Percentiles rank a stretch among this genome's conserved stretches.
These are phyloP conservation scores for Ophioninae sp. DNA, from an alignment of 2,888 invertebrate species.

Conservation along the genomic window DNA sequence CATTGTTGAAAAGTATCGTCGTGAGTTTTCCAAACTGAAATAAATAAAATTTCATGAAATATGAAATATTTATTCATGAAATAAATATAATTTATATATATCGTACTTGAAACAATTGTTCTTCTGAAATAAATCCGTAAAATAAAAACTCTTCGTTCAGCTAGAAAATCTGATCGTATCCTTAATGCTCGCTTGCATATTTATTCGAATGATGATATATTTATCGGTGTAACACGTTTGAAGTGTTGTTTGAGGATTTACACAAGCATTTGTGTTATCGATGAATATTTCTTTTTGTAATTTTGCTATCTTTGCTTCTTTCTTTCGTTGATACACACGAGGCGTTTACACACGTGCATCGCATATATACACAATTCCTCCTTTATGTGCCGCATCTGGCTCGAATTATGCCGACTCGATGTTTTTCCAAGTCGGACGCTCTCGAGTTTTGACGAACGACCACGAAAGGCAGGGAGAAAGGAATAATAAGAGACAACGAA, in stretches of 20 bases:
- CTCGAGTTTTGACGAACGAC: conserved; percentile 3
- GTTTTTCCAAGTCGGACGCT: conserved; percentile 58
- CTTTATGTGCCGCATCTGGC: conserved; percentile 68
- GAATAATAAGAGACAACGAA: neutral
- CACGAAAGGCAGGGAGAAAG: neutral
- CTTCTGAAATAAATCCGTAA: neutral
- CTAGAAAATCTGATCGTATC: neutral
- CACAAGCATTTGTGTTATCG: neutral
- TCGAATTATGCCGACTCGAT: conserved; percentile 67
- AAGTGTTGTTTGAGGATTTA: neutral
- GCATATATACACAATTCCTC: conserved; percentile 54
- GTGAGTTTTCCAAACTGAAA: neutral
- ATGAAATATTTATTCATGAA: too few species aligned
- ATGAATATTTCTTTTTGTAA: neutral
- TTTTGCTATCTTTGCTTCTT: conserved; percentile 5
- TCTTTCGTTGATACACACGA: conserved; percentile 1
- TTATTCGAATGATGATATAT: conserved; percentile 2
- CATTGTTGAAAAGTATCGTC: neutral
- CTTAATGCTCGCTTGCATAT: neutral
- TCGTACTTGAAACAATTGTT: too few species aligned
- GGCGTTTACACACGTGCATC: conserved; percentile 8
- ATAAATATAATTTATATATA: too few species aligned
- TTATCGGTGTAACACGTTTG: neutral
- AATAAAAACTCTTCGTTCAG: neutral
- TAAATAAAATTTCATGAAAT: too few species aligned